Evolutionary conservation across 2,113 vertebrate species (phyloP).

Genomic region (Odobenus rosmarus): DNA sequence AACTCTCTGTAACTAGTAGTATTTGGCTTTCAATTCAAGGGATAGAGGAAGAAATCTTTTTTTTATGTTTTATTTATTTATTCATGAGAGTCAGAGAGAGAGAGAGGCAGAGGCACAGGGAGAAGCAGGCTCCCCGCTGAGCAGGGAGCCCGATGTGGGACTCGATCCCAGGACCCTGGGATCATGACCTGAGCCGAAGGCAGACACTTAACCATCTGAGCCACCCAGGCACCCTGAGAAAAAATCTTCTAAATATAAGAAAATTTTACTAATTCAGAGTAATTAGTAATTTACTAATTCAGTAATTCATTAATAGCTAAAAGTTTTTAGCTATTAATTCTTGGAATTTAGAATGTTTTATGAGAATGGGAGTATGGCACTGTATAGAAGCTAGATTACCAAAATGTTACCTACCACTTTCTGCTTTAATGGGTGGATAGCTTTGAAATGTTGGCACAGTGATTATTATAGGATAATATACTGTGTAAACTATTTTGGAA

Average conservation of each 20-base stretch:
- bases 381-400: not conserved
- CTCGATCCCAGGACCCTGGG: too few relatives aligned
- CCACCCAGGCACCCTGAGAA: not conserved
- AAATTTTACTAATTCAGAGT: not conserved
- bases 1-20: not conserved
- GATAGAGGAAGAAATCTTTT: not conserved
- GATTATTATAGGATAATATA: not conserved
- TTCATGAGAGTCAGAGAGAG: too few relatives aligned
- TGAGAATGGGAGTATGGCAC: not conserved
- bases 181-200: too few relatives aligned
- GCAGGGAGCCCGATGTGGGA: too few relatives aligned
- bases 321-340: slow-evolving; percentile 25
- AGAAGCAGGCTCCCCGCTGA: too few relatives aligned
- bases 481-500: not conserved
- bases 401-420: not conserved
- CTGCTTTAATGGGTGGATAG: not conserved
- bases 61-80: too few relatives aligned
- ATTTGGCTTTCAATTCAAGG: not conserved
- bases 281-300: not conserved
- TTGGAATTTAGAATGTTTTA: slow-evolving; percentile 21
- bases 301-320: not conserved
- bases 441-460: not conserved
- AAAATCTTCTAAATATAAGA: not conserved
- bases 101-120: too few relatives aligned
- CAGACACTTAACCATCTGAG: too few relatives aligned